Evolutionary conservation across 2,113 vertebrate species (phyloP), one percentile per base, ranked within the genome.

Genomic region (Cyanoliseus patagonus): DNA sequence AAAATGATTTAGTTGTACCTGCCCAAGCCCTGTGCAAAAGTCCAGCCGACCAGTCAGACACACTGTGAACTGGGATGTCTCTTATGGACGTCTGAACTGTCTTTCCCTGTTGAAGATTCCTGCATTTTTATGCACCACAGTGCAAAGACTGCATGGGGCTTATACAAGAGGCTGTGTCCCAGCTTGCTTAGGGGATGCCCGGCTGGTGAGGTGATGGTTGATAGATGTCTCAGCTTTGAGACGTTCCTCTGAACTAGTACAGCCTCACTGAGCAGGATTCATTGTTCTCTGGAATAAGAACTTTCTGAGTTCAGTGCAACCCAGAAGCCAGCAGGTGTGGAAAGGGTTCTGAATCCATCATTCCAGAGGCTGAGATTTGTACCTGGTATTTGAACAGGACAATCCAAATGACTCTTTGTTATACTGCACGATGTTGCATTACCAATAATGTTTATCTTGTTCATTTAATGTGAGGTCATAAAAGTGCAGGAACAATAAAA

Each of bases 401-500:
- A 91, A 77, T 82, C 33, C 42, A 86, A 46, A 85, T 39, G 6
- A 35, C 39, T 86, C 68, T 72, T 44, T 31, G 46, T 47, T 81
- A 23, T 69, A 83, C 61, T 37, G 69, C 44, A 44, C 39, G 59
- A 1, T 53, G 47, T 41, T 78, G 27, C 68, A 93, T 96, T 37
- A 49, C 73, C 92, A 92, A 70, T 86, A 91, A 83, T 0, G 0
- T 67, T 59, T 69, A 9, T 64, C 53, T 75, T 86, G 69, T 64
- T 83, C 37, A 22, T 59, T 86, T 33, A 37, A n/a, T 47, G 31
- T 41, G 44, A 39, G 73, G 74, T 66, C 39, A 68, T 62, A 67
- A 79, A 96, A 94, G 75, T 78, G 62, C 57, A 92, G 79, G 83
- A 90, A 95, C 85, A 91, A 84, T 88, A 83, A 55, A 96, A 87